Percentiles rank a stretch among this genome's conserved stretches.
phyloP scores from a whole-genome alignment of 2,888 invertebrate genomes.

The Cataglyphis cursor region DNA sequence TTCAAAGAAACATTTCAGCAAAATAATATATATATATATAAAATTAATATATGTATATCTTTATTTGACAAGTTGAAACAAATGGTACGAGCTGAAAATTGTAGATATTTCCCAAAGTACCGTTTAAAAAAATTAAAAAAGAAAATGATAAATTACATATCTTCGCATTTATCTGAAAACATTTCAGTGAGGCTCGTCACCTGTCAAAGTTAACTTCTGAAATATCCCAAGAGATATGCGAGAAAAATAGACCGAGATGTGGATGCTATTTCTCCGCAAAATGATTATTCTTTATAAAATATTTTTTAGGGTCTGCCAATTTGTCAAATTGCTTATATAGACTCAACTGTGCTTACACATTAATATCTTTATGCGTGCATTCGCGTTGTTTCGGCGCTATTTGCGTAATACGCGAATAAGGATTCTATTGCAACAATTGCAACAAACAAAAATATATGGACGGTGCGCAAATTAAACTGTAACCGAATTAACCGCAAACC shows the following conservation, averaged over 20 bases:
- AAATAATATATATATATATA: background rate
- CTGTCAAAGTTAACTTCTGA: conserved; percentile 1
- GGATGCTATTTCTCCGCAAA: background rate
- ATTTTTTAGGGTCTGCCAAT: background rate
- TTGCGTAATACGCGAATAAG: background rate
- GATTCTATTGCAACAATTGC: conserved; percentile 2
- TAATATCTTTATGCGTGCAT: background rate
- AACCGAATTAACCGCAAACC: conserved; percentile 3
- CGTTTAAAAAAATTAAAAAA: conserved; percentile 12
- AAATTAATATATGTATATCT: background rate
- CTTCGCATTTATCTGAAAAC: background rate
- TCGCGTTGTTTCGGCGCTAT: background rate
- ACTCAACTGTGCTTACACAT: background rate
- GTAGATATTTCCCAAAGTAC: background rate
- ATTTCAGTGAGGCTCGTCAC: background rate
- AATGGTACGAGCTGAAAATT: background rate
- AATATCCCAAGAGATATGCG: background rate
- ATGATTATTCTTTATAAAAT: background rate
- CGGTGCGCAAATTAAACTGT: background rate
- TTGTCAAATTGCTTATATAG: background rate
- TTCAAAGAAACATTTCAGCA: background rate
- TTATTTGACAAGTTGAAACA: background rate
- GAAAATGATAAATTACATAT: conserved; percentile 10
- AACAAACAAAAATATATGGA: background rate
- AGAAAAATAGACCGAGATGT: background rate